Evolutionary conservation across 1,140 invertebrate species (phyloP).

Genomic region (Bombus confusus): DNA sequence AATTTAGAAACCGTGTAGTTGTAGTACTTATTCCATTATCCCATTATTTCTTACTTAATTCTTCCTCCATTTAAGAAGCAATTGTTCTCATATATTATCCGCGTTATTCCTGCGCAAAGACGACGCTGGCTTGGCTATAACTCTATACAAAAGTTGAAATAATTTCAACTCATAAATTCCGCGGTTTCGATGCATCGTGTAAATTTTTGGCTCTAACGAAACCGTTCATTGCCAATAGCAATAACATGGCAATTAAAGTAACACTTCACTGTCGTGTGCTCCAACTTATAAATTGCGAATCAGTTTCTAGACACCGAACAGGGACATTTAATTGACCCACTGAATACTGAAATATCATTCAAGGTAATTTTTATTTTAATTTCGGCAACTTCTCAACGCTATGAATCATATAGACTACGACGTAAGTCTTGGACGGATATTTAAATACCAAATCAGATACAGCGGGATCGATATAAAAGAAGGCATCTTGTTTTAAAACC

Average conservation of each 20-base stretch:
- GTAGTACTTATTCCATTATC: constrained; percentile 19
- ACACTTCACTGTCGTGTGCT: background rate
- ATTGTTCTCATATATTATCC: constrained; percentile 15
- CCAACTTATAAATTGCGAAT: background rate
- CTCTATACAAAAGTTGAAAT: background rate
- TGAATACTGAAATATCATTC: background rate
- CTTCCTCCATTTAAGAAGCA: constrained; percentile 7
- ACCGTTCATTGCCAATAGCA: background rate
- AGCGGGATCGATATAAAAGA: background rate
- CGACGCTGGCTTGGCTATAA: too few relatives aligned
- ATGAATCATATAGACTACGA: background rate
- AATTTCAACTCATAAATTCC: background rate
- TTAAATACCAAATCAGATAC: constrained; percentile 3
- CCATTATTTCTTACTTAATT: constrained; percentile 30
- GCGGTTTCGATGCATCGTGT: background rate
- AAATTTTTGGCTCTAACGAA: background rate
- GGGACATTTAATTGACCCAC: background rate
- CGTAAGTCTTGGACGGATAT: background rate
- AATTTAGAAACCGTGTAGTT: constrained; percentile 22
- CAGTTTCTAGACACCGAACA: background rate
- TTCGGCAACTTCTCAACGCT: background rate
- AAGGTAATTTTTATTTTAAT: background rate
- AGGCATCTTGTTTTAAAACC: background rate
- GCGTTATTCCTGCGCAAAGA: background rate
- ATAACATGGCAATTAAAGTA: background rate